These are phyloP conservation scores for Odontocerum albicorne DNA, from an alignment of 2,888 invertebrate species.

Conservation along the genomic window DNA sequence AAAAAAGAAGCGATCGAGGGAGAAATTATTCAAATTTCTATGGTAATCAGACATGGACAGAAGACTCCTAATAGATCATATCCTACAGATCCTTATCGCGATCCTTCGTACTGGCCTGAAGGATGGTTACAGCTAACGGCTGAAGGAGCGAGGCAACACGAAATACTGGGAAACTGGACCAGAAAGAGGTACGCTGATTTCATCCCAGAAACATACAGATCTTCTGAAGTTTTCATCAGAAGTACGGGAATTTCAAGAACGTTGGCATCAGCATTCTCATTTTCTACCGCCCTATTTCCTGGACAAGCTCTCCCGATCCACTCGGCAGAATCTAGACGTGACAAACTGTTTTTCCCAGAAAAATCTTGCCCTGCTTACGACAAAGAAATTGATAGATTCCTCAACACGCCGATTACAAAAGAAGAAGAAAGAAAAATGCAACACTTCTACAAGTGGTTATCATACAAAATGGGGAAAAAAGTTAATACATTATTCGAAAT, in stretches of 20 bases:
- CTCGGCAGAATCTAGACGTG: slow-evolving; percentile 1
- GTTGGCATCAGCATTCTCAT: slow-evolving; percentile 22
- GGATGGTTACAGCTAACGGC: slow-evolving; percentile 30
- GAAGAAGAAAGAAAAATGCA: slow-evolving; percentile 13
- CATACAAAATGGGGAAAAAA: slow-evolving; percentile 11
- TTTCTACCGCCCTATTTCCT: slow-evolving; percentile 24
- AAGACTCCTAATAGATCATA: slow-evolving; percentile 27
- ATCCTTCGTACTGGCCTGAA: slow-evolving; percentile 25
- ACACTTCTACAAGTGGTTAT: slow-evolving; percentile 16
- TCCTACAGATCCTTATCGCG: slow-evolving; percentile 27
- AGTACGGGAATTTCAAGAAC: slow-evolving; percentile 30
- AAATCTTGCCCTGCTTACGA: slow-evolving; percentile 27
- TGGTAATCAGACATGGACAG: slow-evolving; percentile 29
- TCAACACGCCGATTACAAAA: neutral
- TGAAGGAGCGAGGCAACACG: slow-evolving; percentile 24
- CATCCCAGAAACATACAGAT: slow-evolving; percentile 13
- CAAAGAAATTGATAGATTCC: slow-evolving; percentile 11
- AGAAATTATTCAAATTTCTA: slow-evolving; percentile 30
- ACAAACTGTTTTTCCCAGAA: slow-evolving; percentile 22
- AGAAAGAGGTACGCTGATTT: slow-evolving; percentile 15
- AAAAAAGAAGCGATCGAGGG: too few relatives aligned
- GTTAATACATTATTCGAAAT: slow-evolving; percentile 3
- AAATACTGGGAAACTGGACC: slow-evolving; percentile 16
- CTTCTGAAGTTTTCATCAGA: slow-evolving; percentile 4
- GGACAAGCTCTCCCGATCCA: slow-evolving; percentile 26